These are phyloP conservation scores for Syrrhaptes paradoxus DNA, from an alignment of 2,113 vertebrate species.

Conservation along the genomic window DNA sequence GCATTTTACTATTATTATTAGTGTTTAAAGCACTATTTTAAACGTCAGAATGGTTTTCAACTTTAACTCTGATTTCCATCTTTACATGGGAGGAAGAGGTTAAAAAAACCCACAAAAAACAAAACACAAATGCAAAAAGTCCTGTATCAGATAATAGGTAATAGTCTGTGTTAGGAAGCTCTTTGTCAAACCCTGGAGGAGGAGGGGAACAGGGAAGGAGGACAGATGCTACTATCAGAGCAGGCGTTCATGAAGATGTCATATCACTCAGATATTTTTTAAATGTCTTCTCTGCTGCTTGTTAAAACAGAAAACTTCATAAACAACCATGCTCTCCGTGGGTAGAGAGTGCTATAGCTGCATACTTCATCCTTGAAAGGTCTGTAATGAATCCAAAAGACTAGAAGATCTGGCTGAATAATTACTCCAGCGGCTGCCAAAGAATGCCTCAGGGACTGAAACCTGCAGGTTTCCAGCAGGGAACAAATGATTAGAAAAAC, in stretches of 20 bases:
- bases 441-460: conserved; percentile 17
- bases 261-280: not conserved
- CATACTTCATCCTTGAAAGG: not conserved
- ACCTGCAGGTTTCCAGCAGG: conserved; percentile 49
- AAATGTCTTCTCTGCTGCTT: not conserved
- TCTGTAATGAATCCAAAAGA: conserved; percentile 5
- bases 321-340: not conserved
- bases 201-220: not conserved
- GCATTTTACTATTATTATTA: not conserved
- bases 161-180: not conserved
- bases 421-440: conserved; percentile 34
- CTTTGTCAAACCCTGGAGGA: not conserved
- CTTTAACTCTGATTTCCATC: not conserved
- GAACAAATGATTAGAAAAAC: conserved; percentile 54
- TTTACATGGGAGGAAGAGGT: not conserved
- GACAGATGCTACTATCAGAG: not conserved
- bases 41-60: not conserved
- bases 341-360: not conserved
- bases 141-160: not conserved
- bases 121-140: not conserved
- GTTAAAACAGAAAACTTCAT: not conserved
- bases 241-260: not conserved
- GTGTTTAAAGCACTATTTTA: not conserved
- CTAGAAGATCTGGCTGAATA: conserved; percentile 22
- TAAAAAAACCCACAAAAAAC: not conserved